Conservation (phyloP, 2,113 vertebrate genomes). For the Dipodomys stephensi region DNA sequence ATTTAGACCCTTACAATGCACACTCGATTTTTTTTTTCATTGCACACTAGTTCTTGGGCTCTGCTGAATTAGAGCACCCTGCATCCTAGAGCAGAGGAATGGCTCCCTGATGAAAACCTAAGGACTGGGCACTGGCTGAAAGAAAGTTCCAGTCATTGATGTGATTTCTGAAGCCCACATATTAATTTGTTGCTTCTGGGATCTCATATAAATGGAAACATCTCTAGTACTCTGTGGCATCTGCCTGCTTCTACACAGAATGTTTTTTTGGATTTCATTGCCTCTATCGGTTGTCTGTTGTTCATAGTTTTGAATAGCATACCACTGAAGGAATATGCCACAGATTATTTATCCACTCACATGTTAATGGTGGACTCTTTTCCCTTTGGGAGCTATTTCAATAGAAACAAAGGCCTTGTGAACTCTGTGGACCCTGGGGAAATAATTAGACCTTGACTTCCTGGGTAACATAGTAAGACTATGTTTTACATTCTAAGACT, state of each 20-base stretch:
- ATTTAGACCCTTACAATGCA: constrained; percentile 6
- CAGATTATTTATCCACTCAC: neutral
- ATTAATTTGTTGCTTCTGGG: neutral
- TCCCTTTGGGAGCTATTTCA: neutral
- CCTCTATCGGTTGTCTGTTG: neutral
- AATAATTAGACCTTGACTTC: neutral
- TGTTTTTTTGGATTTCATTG: neutral
- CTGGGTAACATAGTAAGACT: neutral
- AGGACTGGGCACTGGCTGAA: neutral
- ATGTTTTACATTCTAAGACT: neutral
- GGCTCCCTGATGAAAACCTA: neutral
- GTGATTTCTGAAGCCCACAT: neutral
- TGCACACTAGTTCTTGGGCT: neutral
- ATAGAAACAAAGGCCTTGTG: neutral
- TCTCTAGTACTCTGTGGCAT: neutral
- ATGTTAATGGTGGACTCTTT: neutral
- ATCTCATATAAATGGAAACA: neutral
- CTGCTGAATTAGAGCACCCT: neutral
- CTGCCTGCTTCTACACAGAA: neutral
- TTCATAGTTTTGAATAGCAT: neutral
- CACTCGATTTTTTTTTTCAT: neutral
- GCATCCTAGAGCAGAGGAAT: neutral
- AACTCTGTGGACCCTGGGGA: neutral
- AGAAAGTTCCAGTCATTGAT: neutral
- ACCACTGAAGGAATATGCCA: neutral